Percentiles rank a stretch among this genome's conserved stretches.
Evolutionary conservation across 2,113 vertebrate species (phyloP).

Genomic region (Hymenochirus boettgeri): DNA sequence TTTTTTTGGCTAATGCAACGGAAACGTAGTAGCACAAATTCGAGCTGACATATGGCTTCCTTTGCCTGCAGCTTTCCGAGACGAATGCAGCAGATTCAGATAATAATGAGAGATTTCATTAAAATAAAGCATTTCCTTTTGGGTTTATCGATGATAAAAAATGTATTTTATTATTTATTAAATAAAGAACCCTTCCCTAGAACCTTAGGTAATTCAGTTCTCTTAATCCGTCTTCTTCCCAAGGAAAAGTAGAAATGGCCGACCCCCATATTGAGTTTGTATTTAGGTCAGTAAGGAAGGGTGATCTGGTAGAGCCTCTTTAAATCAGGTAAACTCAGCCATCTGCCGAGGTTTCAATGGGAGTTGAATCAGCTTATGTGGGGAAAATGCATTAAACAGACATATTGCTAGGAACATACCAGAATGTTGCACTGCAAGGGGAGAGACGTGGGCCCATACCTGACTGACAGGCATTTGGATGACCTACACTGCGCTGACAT

Average conservation of each 20-base stretch:
- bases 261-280: slow-evolving; percentile 46
- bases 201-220: too few species aligned
- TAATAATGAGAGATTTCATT: slow-evolving; percentile 53
- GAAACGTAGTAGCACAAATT: slow-evolving; percentile 53
- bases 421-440: slow-evolving; percentile 33
- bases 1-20: slow-evolving; percentile 6
- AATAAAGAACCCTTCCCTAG: slow-evolving; percentile 45
- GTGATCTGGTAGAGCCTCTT: slow-evolving; percentile 49
- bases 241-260: slow-evolving; percentile 46
- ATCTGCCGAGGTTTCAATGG: slow-evolving; percentile 52
- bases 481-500: too few species aligned
- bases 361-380: slow-evolving; percentile 55
- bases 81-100: slow-evolving; percentile 54
- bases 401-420: slow-evolving; percentile 46
- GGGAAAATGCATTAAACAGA: slow-evolving; percentile 53
- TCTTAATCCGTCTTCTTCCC: slow-evolving; percentile 42
- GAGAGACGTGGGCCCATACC: slow-evolving; percentile 46
- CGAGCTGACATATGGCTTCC: slow-evolving; percentile 57
- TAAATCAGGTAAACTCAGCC: slow-evolving; percentile 54
- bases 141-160: slow-evolving; percentile 20
- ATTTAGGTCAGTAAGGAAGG: slow-evolving; percentile 61
- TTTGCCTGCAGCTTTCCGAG: slow-evolving; percentile 61
- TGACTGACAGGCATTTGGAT: slow-evolving; percentile 42
- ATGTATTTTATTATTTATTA: too few species aligned
- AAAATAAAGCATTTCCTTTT: slow-evolving; percentile 54